Conservation (phyloP, 2,888 invertebrate genomes). For the Xylota sylvarum region DNA sequence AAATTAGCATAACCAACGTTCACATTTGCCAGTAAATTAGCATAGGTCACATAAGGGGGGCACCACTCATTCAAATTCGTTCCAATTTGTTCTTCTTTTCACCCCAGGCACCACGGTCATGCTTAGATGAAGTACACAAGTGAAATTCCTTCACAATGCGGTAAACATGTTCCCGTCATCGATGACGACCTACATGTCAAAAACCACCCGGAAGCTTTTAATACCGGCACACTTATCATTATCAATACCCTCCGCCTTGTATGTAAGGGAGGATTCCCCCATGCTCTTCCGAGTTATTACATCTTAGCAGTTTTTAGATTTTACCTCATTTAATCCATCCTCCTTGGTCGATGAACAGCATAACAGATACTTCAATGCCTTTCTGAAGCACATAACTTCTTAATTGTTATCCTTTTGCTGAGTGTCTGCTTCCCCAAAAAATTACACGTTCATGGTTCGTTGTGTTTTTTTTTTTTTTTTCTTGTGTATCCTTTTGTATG, state of each 20-base stretch:
- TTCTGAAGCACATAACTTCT: conserved; percentile 77
- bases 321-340: conserved; percentile 83
- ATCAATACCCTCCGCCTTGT: neutral
- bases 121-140: neutral
- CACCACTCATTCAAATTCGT: conserved; percentile 34
- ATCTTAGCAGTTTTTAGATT: conserved; percentile 57
- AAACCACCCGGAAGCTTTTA: conserved; percentile 21
- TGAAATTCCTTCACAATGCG: conserved; percentile 32
- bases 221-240: conserved; percentile 21
- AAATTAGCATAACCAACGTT: conserved; percentile 31
- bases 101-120: neutral
- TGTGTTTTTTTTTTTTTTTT: neutral
- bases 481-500: conserved; percentile 11
- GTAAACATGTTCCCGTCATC: conserved; percentile 47
- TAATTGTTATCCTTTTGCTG: conserved; percentile 36
- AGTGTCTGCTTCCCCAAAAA: conserved; percentile 26
- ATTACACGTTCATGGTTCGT: conserved; percentile 33
- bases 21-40: conserved; percentile 43
- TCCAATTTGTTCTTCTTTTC: conserved; percentile 35
- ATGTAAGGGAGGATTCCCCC: neutral
- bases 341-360: conserved; percentile 79
- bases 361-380: conserved; percentile 75
- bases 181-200: neutral
- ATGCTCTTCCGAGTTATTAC: neutral
- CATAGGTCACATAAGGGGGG: conserved; percentile 48